phyloP scores from a whole-genome alignment of 2,113 vertebrate genomes.

The Cryptoleucopteryx plumbea region DNA sequence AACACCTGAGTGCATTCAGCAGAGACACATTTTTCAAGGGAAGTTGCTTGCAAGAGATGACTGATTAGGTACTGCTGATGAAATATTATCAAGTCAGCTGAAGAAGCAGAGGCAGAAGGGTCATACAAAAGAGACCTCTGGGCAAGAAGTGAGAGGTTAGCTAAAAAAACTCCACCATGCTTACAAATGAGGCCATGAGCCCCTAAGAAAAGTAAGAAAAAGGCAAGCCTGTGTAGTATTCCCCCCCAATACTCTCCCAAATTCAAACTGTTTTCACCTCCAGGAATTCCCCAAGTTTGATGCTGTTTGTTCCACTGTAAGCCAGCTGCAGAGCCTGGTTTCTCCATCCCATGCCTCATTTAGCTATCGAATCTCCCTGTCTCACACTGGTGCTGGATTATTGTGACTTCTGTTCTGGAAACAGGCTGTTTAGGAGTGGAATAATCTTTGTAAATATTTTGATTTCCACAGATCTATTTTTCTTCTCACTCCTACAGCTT shows the following conservation, averaged over 20 bases:
- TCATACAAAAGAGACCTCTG: background rate
- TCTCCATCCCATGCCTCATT: background rate
- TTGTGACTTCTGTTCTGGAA: background rate
- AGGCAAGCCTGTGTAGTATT: fast-evolving
- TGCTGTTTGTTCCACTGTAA: background rate
- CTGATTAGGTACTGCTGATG: background rate
- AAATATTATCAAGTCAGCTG: background rate
- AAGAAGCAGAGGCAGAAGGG: background rate
- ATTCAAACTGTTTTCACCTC: background rate
- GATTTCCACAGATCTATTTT: background rate
- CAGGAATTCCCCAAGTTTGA: background rate
- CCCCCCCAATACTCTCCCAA: background rate
- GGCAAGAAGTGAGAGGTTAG: background rate
- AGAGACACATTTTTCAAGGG: background rate
- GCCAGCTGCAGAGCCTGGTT: background rate
- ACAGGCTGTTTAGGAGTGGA: background rate
- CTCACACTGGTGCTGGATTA: background rate
- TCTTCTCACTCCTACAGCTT: background rate
- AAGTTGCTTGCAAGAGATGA: background rate
- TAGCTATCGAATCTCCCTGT: background rate
- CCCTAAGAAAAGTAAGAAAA: background rate
- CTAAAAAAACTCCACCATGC: background rate
- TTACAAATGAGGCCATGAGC: background rate
- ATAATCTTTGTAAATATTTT: background rate
- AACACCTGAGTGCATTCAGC: background rate